A percentile compares a stretch with the other conserved stretches of the same genome.
phyloP scores from a whole-genome alignment of 2,888 invertebrate species.

The Drosophila imparisetae region DNA sequence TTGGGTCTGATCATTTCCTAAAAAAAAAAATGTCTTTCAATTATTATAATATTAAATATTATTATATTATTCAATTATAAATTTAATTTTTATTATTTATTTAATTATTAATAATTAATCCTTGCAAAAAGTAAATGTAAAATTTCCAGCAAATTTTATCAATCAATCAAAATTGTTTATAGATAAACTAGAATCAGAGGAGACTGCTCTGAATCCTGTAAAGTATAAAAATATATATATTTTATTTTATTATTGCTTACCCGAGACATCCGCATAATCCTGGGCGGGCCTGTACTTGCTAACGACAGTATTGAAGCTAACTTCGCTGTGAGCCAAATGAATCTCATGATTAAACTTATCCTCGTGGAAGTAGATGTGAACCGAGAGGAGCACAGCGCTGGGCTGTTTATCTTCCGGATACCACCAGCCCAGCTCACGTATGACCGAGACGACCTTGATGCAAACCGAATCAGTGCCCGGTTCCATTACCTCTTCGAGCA shows the following conservation, averaged over 20 bases:
- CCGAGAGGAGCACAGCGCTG: slow-evolving; percentile 44
- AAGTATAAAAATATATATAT: too few species aligned
- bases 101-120: too few species aligned
- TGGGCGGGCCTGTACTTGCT: slow-evolving; percentile 31
- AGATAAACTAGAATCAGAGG: too few species aligned
- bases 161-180: too few species aligned
- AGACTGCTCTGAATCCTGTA: too few species aligned
- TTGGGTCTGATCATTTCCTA: neutral
- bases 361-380: slow-evolving; percentile 13
- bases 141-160: too few species aligned
- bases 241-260: slow-evolving; percentile 8
- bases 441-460: slow-evolving; percentile 45
- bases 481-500: slow-evolving; percentile 39
- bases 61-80: too few species aligned
- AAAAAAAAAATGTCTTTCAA: neutral
- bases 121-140: too few species aligned
- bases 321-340: neutral
- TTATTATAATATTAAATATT: too few species aligned
- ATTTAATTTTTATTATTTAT: too few species aligned
- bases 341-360: slow-evolving; percentile 14
- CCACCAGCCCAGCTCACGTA: slow-evolving; percentile 62
- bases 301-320: slow-evolving; percentile 18
- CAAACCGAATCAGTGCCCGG: slow-evolving; percentile 10
- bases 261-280: fast-evolving
- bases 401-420: slow-evolving; percentile 62